Conservation (phyloP, 2,797 vertebrate genomes). For the Chiloscyllium punctatum region DNA sequence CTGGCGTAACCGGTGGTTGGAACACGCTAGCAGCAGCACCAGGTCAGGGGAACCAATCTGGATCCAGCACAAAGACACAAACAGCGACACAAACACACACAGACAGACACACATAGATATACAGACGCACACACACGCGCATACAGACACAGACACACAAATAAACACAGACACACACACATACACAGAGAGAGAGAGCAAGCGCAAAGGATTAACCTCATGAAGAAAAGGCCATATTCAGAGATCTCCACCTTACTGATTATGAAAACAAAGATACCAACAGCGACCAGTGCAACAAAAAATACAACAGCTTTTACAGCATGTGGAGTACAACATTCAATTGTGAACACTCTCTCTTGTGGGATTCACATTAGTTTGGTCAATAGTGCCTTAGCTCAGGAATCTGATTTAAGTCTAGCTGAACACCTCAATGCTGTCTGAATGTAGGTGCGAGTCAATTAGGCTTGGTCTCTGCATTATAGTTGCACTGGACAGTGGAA, state of each 20-base stretch:
- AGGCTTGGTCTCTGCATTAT: too few relatives aligned
- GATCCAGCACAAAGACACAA: not conserved
- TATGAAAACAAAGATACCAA: too few relatives aligned
- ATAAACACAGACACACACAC: too few relatives aligned
- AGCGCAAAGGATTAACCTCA: not conserved
- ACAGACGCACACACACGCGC: too few relatives aligned
- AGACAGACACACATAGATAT: not conserved
- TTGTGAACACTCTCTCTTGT: not conserved
- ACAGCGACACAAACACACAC: too few relatives aligned
- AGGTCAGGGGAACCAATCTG: constrained; percentile 30
- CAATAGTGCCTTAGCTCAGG: not conserved
- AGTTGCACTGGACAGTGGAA: not conserved
- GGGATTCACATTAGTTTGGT: not conserved
- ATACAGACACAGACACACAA: too few relatives aligned
- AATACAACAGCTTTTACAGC: not conserved
- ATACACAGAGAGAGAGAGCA: too few relatives aligned
- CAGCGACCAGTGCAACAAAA: not conserved
- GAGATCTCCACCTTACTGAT: not conserved
- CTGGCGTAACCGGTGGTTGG: not conserved
- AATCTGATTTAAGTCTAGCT: not conserved
- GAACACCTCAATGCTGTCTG: not conserved
- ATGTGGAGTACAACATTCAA: not conserved
- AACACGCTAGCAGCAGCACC: constrained; percentile 23
- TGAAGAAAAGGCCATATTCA: not conserved
- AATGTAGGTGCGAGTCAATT: not conserved